phyloP scores from a whole-genome alignment of 2,888 invertebrate species.

The Eutolmus rufibarbis region DNA sequence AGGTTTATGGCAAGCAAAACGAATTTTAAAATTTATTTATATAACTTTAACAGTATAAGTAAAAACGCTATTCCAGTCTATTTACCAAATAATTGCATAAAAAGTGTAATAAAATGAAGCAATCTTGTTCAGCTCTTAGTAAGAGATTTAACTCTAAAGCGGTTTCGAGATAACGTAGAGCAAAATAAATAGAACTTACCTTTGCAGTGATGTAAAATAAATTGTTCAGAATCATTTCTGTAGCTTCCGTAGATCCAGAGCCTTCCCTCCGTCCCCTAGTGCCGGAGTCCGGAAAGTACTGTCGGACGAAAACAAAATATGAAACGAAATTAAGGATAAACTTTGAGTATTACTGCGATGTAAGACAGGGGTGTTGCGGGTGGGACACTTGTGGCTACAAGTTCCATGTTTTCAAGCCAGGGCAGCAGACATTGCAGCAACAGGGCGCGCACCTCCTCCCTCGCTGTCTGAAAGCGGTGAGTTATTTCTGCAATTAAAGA shows the following conservation, averaged over 20 bases:
- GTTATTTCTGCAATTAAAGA: constrained; percentile 82
- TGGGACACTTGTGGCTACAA: constrained; percentile 96
- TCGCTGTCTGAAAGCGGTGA: constrained; percentile 93
- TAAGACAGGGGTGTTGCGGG: constrained; percentile 84
- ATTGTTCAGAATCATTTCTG: constrained; percentile 99
- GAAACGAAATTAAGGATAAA: not conserved
- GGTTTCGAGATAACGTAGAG: not conserved
- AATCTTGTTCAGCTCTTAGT: not conserved
- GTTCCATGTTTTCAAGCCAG: constrained; percentile 98
- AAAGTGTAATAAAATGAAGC: not conserved
- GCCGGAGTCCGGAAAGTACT: constrained; percentile 71
- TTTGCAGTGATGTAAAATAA: constrained; percentile 97
- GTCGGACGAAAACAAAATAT: constrained; percentile 23
- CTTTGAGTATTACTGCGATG: constrained; percentile 72
- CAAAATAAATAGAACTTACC: constrained; percentile 64
- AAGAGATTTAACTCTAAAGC: not conserved
- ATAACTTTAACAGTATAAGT: not conserved
- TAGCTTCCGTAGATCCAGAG: constrained; percentile 98
- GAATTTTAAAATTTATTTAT: not conserved
- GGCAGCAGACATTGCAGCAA: constrained; percentile 92
- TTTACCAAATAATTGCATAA: not conserved
- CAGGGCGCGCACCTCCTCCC: constrained; percentile 89
- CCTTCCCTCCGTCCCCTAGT: constrained; percentile 84
- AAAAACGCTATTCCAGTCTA: not conserved
- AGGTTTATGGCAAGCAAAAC: not conserved